Conservation (phyloP, 2,888 invertebrate species). For the Monopis laevigella region DNA sequence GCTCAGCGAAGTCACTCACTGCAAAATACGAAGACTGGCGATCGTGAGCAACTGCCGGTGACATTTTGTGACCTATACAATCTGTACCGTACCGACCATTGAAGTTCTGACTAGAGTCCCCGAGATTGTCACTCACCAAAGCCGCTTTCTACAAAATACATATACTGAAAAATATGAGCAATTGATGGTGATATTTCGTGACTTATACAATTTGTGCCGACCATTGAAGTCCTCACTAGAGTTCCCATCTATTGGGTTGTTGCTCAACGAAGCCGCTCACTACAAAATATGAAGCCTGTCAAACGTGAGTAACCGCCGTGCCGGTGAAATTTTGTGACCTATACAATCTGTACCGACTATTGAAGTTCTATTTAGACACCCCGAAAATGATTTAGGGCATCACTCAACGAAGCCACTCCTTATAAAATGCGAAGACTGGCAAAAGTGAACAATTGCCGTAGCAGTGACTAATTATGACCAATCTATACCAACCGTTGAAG, state of each 20-base stretch:
- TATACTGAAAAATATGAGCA: background rate
- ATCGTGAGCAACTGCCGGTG: conserved; percentile 1
- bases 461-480: too few relatives aligned
- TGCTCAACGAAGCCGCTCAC: background rate
- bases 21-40: background rate
- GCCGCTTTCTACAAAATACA: background rate
- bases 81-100: background rate
- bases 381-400: too few relatives aligned
- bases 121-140: background rate
- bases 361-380: too few relatives aligned
- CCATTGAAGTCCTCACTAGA: background rate
- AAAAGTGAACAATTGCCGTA: too few relatives aligned
- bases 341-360: too few relatives aligned
- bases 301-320: conserved; percentile 2
- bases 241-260: background rate
- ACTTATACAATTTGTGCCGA: background rate
- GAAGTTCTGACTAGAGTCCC: too few relatives aligned
- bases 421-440: too few relatives aligned
- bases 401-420: too few relatives aligned
- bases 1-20: background rate
- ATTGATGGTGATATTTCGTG: background rate
- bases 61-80: conserved; percentile 2
- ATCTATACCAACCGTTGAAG: too few relatives aligned
- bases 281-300: background rate
- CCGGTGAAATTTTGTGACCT: background rate